Evolutionary conservation across 1,140 invertebrate genomes (phyloP).

Genomic region (Linepithema humile): DNA sequence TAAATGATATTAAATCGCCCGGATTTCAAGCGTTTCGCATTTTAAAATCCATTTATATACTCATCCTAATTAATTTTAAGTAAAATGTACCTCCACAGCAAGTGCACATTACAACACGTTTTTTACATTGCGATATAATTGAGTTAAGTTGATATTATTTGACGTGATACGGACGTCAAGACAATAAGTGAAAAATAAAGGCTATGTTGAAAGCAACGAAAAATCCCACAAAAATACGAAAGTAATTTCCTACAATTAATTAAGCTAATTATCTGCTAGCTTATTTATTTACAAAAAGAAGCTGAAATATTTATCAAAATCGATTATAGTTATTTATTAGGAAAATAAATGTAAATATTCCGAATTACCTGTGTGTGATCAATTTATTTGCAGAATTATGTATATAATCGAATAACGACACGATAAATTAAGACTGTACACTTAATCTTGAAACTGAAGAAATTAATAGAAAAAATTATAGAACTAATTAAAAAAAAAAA

Average conservation of each 20-base stretch:
- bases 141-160: conserved; percentile 22
- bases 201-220: conserved; percentile 23
- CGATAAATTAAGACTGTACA: too few species aligned
- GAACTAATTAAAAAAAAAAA: too few species aligned
- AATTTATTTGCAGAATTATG: background rate
- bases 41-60: conserved; percentile 20
- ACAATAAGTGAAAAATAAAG: conserved; percentile 32
- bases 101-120: background rate
- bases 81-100: background rate
- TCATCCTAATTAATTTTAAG: conserved; percentile 32
- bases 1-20: conserved; percentile 13
- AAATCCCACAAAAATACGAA: background rate
- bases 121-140: conserved; percentile 28
- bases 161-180: conserved; percentile 5
- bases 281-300: conserved; percentile 19
- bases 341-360: conserved; percentile 44
- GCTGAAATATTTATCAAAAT: conserved; percentile 24
- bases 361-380: background rate
- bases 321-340: conserved; percentile 14
- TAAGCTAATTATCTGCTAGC: conserved; percentile 8
- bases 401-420: background rate
- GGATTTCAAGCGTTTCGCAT: background rate
- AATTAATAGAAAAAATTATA: too few species aligned
- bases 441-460: too few species aligned
- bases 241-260: conserved; percentile 14